Conservation (phyloP, 2,888 invertebrate genomes). For the Uropetala carovei region DNA sequence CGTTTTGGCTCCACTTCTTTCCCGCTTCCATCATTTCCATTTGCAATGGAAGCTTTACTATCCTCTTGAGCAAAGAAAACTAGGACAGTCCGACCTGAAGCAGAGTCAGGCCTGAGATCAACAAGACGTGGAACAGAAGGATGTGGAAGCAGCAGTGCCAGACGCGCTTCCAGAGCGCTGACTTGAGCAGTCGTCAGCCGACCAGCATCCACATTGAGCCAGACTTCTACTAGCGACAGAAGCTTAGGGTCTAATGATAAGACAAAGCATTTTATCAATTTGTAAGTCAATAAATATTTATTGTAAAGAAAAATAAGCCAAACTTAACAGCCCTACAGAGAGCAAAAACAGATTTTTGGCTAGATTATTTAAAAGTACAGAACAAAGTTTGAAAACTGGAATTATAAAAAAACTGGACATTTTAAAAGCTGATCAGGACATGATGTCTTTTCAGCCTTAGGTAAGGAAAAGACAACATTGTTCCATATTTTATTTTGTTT, state of each 20-base stretch:
- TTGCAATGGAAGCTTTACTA: slow-evolving; percentile 11
- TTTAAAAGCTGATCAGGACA: no score
- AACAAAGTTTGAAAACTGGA: no score
- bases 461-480: no score
- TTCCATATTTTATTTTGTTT: no score
- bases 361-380: no score
- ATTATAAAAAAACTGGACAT: no score
- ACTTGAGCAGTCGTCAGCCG: slow-evolving; percentile 84
- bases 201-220: slow-evolving; percentile 85
- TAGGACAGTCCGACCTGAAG: slow-evolving; percentile 80
- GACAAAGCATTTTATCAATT: background rate
- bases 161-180: slow-evolving; percentile 86
- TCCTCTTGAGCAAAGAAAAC: slow-evolving; percentile 83
- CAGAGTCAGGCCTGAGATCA: slow-evolving; percentile 77
- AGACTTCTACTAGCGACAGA: slow-evolving; percentile 87
- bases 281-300: no score
- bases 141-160: slow-evolving; percentile 87
- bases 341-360: no score
- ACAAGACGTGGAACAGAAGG: slow-evolving; percentile 78
- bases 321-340: no score
- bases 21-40: background rate
- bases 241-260: slow-evolving; percentile 81
- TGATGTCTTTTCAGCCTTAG: no score
- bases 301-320: no score
- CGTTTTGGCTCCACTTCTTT: slow-evolving; percentile 5